Percentiles rank a stretch among this genome's conserved stretches.
Evolutionary conservation across 92 coral and sea anemone species (phyloP).

Genomic region (Metridium senile): DNA sequence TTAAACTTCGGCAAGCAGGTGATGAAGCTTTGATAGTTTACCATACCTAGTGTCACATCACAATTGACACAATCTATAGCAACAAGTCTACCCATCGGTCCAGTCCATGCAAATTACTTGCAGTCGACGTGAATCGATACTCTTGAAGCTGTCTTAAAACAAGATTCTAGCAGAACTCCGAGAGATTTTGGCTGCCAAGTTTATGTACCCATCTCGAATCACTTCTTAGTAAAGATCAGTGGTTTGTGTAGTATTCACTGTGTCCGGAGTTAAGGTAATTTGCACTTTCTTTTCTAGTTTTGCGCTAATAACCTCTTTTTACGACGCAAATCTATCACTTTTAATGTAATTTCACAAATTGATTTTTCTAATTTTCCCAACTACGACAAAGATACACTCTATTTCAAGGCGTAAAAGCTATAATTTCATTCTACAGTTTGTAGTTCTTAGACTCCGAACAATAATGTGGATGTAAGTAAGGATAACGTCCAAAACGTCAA

Average conservation of each 20-base stretch:
- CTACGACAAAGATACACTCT: too few species aligned
- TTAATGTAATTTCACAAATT: too few species aligned
- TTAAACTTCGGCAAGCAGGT: slow-evolving; percentile 32
- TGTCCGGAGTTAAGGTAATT: neutral
- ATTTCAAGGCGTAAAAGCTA: too few species aligned
- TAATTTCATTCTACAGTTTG: too few species aligned
- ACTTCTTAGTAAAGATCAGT: too few species aligned
- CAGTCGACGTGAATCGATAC: neutral
- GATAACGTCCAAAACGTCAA: too few species aligned
- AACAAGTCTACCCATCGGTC: neutral
- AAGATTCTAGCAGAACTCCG: neutral
- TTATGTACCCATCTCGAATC: too few species aligned
- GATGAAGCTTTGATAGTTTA: slow-evolving; percentile 8
- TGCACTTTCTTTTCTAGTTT: neutral
- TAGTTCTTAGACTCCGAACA: too few species aligned
- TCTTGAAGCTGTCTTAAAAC: slow-evolving; percentile 26
- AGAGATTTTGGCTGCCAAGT: neutral
- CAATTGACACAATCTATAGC: slow-evolving; percentile 12
- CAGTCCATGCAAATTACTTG: slow-evolving; percentile 19
- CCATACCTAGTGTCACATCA: neutral
- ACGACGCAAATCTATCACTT: too few species aligned
- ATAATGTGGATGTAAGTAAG: too few species aligned
- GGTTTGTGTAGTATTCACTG: neutral
- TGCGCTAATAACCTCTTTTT: too few species aligned
- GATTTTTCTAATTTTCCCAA: too few species aligned